Conservation (phyloP, 2,888 invertebrate species). For the Hirtodrosophila duncani region DNA sequence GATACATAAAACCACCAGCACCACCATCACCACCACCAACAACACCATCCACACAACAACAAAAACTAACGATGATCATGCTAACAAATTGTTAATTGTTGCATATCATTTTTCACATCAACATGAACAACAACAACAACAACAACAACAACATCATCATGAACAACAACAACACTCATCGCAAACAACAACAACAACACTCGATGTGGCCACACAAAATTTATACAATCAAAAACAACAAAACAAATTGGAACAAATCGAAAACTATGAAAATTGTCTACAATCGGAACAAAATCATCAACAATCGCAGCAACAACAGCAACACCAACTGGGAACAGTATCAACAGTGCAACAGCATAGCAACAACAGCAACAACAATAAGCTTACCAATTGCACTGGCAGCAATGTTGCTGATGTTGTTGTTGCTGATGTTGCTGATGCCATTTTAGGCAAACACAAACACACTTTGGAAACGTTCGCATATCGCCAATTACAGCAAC, state of each 20-base stretch:
- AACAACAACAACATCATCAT: conserved; percentile 25
- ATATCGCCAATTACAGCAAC: conserved; percentile 13
- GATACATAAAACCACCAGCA: conserved; percentile 30
- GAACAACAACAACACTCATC: conserved; percentile 43
- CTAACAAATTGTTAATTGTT: conserved; percentile 73
- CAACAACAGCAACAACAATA: conserved; percentile 34
- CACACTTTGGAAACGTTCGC: too few relatives aligned
- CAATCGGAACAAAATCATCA: conserved; percentile 62
- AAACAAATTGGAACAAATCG: conserved; percentile 75
- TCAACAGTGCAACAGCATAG: conserved; percentile 35
- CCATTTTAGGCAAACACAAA: too few relatives aligned
- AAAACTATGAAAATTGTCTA: conserved; percentile 75
- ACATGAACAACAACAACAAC: conserved; percentile 58
- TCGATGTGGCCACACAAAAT: conserved; percentile 73
- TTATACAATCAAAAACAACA: conserved; percentile 74
- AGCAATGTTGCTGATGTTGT: too few relatives aligned
- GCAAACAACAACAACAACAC: conserved; percentile 49
- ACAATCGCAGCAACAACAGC: conserved; percentile 30
- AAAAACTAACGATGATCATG: conserved; percentile 67
- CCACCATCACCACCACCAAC: conserved; percentile 16
- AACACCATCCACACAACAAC: conserved; percentile 34
- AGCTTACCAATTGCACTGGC: conserved; percentile 21
- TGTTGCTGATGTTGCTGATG: too few relatives aligned
- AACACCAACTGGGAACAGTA: conserved; percentile 34
- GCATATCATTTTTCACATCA: conserved; percentile 74